A percentile compares a stretch with the other conserved stretches of the same genome.
Conservation (phyloP, 2,113 vertebrate species). For the Microtus montanus region DNA sequence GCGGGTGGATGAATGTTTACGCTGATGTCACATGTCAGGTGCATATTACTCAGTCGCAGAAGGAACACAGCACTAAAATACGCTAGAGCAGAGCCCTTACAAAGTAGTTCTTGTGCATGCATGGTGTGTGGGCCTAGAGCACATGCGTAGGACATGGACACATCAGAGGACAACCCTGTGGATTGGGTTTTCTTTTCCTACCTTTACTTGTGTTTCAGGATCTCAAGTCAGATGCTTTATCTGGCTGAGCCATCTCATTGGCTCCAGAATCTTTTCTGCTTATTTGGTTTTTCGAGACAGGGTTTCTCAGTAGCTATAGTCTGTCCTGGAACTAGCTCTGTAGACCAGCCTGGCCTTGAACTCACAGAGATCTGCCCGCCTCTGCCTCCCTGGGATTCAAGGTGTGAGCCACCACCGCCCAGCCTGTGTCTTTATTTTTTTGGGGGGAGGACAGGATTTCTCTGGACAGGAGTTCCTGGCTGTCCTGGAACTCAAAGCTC, state of each 20-base stretch:
- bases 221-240: not conserved
- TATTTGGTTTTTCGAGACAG: not conserved
- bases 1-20: not conserved
- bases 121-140: not conserved
- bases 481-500: not conserved
- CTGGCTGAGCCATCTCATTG: not conserved
- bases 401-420: no score
- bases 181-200: not conserved
- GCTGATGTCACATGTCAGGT: not conserved
- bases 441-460: not conserved
- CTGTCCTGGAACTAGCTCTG: no score
- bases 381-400: no score
- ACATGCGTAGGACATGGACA: no score
- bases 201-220: not conserved
- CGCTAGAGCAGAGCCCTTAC: not conserved
- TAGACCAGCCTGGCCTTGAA: no score
- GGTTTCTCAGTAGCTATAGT: not conserved
- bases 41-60: not conserved
- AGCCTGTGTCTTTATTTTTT: no score
- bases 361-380: no score
- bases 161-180: not conserved
- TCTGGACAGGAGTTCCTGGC: not conserved
- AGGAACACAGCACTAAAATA: not conserved
- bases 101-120: not conserved
- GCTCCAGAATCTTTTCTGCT: not conserved